A percentile compares a stretch with the other conserved stretches of the same genome.
These are phyloP conservation scores for Tyria jacobaeae DNA, from an alignment of 2,888 invertebrate genomes.

Conservation along the genomic window DNA sequence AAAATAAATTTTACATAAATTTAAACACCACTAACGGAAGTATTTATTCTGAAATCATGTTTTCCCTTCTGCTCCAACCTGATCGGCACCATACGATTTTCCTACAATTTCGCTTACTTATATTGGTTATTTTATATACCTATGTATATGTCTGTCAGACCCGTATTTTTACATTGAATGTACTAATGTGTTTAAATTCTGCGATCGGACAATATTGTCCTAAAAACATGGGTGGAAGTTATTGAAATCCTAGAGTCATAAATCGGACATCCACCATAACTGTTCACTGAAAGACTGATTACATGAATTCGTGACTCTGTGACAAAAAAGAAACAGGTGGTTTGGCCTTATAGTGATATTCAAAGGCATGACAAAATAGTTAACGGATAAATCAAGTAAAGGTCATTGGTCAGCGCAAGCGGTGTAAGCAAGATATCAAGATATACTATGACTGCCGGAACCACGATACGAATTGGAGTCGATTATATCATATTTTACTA, in stretches of 20 bases:
- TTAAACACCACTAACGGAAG: too few species aligned
- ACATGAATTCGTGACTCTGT: neutral
- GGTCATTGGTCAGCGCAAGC: neutral
- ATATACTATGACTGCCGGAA: neutral
- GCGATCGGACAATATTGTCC: neutral
- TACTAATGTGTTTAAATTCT: neutral
- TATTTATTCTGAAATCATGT: too few species aligned
- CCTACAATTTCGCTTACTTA: neutral
- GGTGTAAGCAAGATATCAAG: neutral
- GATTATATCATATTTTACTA: neutral
- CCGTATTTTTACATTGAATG: neutral
- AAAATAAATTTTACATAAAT: too few species aligned
- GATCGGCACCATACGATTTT: neutral
- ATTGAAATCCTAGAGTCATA: conserved; percentile 4
- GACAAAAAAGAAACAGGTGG: neutral
- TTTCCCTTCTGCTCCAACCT: neutral
- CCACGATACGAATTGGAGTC: neutral
- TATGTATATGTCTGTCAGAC: neutral
- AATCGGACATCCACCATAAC: conserved; percentile 16
- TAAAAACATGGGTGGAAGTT: conserved; percentile 1
- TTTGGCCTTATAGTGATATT: neutral
- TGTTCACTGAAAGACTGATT: conserved; percentile 2
- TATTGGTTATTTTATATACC: neutral
- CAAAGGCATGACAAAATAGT: neutral
- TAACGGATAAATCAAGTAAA: neutral